phyloP scores from a whole-genome alignment of 2,113 vertebrate genomes.

The Macquaria ambigua region DNA sequence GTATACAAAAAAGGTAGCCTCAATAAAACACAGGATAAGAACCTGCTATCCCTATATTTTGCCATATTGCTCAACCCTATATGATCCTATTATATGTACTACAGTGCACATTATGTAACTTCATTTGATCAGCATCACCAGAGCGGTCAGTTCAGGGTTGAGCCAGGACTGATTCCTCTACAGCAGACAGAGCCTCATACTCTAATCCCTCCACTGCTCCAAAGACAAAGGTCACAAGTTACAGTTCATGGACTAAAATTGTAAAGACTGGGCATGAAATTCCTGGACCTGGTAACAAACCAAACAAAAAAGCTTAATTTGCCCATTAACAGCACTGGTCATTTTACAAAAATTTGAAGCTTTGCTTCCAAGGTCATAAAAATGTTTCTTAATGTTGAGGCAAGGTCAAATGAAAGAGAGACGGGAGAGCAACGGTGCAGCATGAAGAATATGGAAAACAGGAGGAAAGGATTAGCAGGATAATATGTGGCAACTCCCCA shows the following conservation, averaged over 20 bases:
- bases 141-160: neutral
- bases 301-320: neutral
- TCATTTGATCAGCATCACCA: constrained; percentile 1
- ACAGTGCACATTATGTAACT: neutral
- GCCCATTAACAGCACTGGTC: neutral
- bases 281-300: neutral
- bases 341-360: neutral
- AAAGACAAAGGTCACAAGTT: neutral
- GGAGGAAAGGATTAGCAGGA: constrained; percentile 19
- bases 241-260: neutral
- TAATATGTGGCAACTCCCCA: neutral
- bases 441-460: constrained; percentile 13
- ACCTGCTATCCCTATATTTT: neutral
- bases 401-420: neutral
- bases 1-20: neutral
- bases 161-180: neutral
- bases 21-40: neutral
- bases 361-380: neutral
- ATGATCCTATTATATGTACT: neutral
- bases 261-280: neutral
- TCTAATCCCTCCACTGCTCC: neutral
- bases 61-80: neutral
- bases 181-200: neutral
- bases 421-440: constrained; percentile 10
- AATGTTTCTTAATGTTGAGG: neutral